phyloP scores from a whole-genome alignment of 2,888 invertebrate species.

The Siphlonurus alternatus region DNA sequence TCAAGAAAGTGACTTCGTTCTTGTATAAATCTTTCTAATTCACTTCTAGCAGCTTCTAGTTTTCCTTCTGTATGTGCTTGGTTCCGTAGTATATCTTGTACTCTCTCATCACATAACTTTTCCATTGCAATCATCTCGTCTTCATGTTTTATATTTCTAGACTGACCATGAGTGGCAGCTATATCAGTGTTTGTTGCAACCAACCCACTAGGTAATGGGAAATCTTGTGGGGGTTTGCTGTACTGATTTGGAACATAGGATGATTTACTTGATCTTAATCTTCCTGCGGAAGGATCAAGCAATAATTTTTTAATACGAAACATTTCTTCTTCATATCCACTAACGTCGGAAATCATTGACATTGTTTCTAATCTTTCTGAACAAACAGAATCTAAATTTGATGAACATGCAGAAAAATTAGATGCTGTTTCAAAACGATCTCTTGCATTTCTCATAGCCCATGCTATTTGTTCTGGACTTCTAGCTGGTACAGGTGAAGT shows the following conservation, averaged over 20 bases:
- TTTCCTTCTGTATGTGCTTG: constrained; percentile 12
- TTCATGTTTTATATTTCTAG: constrained; percentile 8
- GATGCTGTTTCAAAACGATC: constrained; percentile 13
- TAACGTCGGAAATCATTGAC: constrained; percentile 14
- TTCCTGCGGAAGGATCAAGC: constrained; percentile 3
- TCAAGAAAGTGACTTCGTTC: neutral
- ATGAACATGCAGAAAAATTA: constrained; percentile 13
- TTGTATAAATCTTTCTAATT: constrained; percentile 8
- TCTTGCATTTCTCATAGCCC: constrained; percentile 5
- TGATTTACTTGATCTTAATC: neutral
- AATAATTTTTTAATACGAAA: constrained; percentile 12
- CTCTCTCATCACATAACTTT: constrained; percentile 12
- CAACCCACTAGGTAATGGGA: neutral
- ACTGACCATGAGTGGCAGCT: constrained; percentile 3
- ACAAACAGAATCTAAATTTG: constrained; percentile 13
- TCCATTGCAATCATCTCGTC: constrained; percentile 10
- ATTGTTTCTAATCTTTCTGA: constrained; percentile 13
- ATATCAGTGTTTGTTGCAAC: constrained; percentile 4
- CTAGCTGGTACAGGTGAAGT: neutral
- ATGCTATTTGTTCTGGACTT: neutral
- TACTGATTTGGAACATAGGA: neutral
- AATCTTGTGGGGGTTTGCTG: neutral
- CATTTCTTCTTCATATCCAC: constrained; percentile 15
- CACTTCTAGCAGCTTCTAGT: constrained; percentile 10
- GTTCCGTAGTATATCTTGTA: constrained; percentile 11